Evolutionary conservation across 2,888 invertebrate genomes (phyloP).

Genomic region (Acrobasis consociella): DNA sequence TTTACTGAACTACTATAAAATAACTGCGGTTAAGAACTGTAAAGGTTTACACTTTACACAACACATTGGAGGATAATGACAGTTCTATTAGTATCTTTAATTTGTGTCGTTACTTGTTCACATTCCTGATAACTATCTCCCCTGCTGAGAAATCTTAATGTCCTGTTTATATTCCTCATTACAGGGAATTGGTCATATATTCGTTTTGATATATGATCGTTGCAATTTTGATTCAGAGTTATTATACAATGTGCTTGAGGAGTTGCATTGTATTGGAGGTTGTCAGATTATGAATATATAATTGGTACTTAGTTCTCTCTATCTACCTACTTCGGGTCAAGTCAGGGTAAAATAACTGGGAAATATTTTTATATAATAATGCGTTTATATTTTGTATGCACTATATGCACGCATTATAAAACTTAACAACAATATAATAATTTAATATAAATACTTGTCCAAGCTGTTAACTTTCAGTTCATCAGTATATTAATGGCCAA

Average conservation of each 20-base stretch:
- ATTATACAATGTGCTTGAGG: slow-evolving; percentile 25
- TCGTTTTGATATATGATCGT: slow-evolving; percentile 20
- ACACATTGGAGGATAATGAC: background rate
- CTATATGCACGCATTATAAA: too few relatives aligned
- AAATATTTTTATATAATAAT: too few relatives aligned
- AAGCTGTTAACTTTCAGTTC: too few relatives aligned
- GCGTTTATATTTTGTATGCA: too few relatives aligned
- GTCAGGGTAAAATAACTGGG: too few relatives aligned
- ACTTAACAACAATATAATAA: too few relatives aligned
- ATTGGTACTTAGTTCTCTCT: slow-evolving; percentile 13
- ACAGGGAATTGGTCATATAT: slow-evolving; percentile 19
- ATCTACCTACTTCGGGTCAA: too few relatives aligned
- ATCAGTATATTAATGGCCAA: too few relatives aligned
- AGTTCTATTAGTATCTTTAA: background rate
- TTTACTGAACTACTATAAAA: too few relatives aligned
- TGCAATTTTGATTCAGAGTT: slow-evolving; percentile 24
- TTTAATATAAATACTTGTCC: too few relatives aligned
- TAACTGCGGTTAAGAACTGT: too few relatives aligned
- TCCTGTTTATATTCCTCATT: slow-evolving; percentile 13
- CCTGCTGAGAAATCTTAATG: slow-evolving; percentile 28
- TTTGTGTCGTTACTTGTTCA: slow-evolving; percentile 26
- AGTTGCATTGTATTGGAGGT: slow-evolving; percentile 30
- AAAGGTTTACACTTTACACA: too few relatives aligned
- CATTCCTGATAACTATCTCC: slow-evolving; percentile 32
- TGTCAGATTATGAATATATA: slow-evolving; percentile 24